phyloP scores from a whole-genome alignment of 2,888 invertebrate genomes.

The Prenolepis imparis region DNA sequence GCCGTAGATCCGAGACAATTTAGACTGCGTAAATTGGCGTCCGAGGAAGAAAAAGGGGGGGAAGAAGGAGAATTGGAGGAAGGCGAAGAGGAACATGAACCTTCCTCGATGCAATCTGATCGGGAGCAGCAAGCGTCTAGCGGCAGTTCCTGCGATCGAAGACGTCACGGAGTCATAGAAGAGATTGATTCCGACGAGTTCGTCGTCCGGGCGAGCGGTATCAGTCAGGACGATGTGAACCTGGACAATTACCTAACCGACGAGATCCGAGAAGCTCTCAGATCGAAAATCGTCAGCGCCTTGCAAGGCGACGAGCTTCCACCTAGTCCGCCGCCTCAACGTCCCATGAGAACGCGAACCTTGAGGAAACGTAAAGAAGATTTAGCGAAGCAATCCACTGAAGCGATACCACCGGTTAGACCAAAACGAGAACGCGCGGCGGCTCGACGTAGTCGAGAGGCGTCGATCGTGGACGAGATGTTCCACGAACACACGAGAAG shows the following conservation, averaged over 20 bases:
- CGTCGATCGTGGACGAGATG: constrained; percentile 63
- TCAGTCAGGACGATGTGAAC: constrained; percentile 94
- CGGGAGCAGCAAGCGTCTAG: constrained; percentile 88
- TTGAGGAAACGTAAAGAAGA: constrained; percentile 79
- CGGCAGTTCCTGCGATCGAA: constrained; percentile 88
- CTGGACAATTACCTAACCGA: constrained; percentile 92
- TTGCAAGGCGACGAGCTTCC: constrained; percentile 87
- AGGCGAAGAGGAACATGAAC: constrained; percentile 76
- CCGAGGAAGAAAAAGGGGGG: constrained; percentile 57
- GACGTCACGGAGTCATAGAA: constrained; percentile 91
- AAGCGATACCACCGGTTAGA: constrained; percentile 85
- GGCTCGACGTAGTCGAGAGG: constrained; percentile 77
- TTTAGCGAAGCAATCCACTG: constrained; percentile 77
- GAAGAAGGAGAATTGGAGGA: constrained; percentile 72
- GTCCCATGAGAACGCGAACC: constrained; percentile 79
- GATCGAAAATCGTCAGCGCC: constrained; percentile 89
- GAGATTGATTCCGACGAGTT: constrained; percentile 96
- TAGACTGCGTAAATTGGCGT: constrained; percentile 50
- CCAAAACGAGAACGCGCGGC: constrained; percentile 86
- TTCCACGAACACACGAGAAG: constrained; percentile 67
- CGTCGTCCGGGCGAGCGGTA: constrained; percentile 93
- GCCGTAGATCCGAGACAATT: constrained; percentile 79
- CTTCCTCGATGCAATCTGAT: constrained; percentile 83
- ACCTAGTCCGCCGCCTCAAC: constrained; percentile 80
- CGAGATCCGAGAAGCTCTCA: constrained; percentile 93